Evolutionary conservation across 2,113 vertebrate species (phyloP).

Genomic region (Noturus placidus): DNA sequence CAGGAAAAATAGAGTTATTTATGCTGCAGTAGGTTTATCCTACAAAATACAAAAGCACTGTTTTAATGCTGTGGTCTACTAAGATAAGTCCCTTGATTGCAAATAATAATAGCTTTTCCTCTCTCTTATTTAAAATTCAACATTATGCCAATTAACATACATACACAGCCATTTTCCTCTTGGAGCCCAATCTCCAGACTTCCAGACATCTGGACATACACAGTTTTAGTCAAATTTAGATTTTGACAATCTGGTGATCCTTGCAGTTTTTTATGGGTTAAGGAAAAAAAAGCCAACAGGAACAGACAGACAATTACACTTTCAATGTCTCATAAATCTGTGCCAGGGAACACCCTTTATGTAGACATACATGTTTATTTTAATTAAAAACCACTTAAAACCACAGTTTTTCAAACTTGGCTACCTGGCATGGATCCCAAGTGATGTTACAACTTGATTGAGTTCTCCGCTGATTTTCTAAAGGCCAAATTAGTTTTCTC

Average conservation of each 20-base stretch:
- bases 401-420: constrained; percentile 32
- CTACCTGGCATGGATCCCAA: constrained; percentile 16
- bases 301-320: constrained; percentile 55
- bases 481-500: constrained; percentile 72
- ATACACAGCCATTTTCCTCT: constrained; percentile 9
- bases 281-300: constrained; percentile 64
- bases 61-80: constrained; percentile 49
- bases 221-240: constrained; percentile 35
- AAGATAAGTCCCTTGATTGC: constrained; percentile 33
- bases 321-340: constrained; percentile 3
- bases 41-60: constrained; percentile 56
- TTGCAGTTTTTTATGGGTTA: constrained; percentile 64
- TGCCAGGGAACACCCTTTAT: constrained; percentile 27
- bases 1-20: constrained; percentile 58
- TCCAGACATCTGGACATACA: constrained; percentile 5
- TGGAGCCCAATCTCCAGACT: constrained; percentile 24
- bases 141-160: constrained; percentile 19
- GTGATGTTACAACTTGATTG: constrained; percentile 83
- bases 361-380: constrained; percentile 28
- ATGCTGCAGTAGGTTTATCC: constrained; percentile 49
- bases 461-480: constrained; percentile 85
- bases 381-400: constrained; percentile 17
- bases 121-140: not conserved
- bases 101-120: constrained; percentile 25
- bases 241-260: constrained; percentile 44